Evolutionary conservation across 1,140 invertebrate species (phyloP).

Genomic region (Maconellicoccus hirsutus): DNA sequence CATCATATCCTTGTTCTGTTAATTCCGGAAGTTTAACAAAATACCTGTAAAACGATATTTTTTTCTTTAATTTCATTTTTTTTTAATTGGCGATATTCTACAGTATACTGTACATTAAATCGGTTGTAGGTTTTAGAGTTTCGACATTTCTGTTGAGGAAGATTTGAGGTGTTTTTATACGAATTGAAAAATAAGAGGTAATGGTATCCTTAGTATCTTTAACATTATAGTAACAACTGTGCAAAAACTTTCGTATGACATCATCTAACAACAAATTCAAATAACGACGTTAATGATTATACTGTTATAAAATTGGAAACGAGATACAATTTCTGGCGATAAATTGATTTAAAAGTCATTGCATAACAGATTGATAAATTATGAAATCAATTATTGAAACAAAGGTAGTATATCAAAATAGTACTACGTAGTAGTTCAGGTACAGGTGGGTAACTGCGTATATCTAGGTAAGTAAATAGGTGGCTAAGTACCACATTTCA

Average conservation of each 20-base stretch:
- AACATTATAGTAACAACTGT: neutral
- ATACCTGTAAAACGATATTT: neutral
- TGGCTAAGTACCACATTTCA: no score
- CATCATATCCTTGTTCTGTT: neutral
- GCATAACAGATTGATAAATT: no score
- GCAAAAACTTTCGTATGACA: neutral
- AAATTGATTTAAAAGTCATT: no score
- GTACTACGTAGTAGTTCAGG: no score
- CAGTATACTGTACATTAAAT: neutral
- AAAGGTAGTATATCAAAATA: no score
- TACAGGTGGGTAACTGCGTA: no score
- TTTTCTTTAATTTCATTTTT: neutral
- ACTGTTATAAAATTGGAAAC: no score
- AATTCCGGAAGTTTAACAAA: neutral
- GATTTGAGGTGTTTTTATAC: neutral
- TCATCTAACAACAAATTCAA: neutral
- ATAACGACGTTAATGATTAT: no score
- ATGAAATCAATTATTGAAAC: no score
- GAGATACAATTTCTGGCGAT: no score
- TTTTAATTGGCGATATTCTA: no score
- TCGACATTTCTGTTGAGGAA: neutral
- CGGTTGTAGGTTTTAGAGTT: neutral
- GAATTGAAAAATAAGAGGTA: conserved; percentile 3
- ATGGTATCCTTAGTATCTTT: neutral
- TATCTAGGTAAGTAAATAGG: no score